Evolutionary conservation across 2,113 vertebrate species (phyloP), one percentile per base, ranked within the genome.

Genomic region (Macquaria ambigua): DNA sequence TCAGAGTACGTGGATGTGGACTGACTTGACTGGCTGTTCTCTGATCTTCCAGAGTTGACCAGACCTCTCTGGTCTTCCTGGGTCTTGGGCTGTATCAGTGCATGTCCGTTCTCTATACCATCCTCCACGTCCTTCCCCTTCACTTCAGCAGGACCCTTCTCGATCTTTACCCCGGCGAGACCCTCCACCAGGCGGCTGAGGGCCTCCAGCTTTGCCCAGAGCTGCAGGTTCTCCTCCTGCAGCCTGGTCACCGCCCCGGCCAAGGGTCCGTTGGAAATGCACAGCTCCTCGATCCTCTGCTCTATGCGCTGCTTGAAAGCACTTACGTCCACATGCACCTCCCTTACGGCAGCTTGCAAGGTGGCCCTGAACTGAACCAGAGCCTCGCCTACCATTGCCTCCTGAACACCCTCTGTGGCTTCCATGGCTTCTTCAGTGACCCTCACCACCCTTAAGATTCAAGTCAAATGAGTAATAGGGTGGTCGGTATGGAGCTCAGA

Each of bases 191-290:
- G 96, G 39, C 86, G 93, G 39, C 95, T 88, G 81, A 98, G 93
- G 43, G 94, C 95, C 84, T 98, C 97, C 79, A 99, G 90, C 92
- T 97, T 96, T 0, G 90, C 85, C 53, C 96, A 94, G 66, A 99
- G 95, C 71, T 96, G 95, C 84, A 93, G 96, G 95, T 98, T 98
- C 88, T 99, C 98, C 74, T 95, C 95, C 94, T 97, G 97, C 88
- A 99, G 96, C 80, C 94, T 94, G 1, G 94, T 89, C 72, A 99
- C 97, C 0, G 95, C 93, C 31, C 91, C 95, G 0, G 95, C 95
- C 90, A 99, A 83, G 5, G 97, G 97, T 15, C 92, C 93, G 1
- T 95, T 95, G 77, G 96, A 91, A 2, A 94, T 69, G 87, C 96
- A 90, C 67, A 96, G 94, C 75, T 97, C 97, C 18, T 96, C 96